Base-by-base conservation (phyloP, 2,888 invertebrate genomes). In the Celastrina argiolus region DNA sequence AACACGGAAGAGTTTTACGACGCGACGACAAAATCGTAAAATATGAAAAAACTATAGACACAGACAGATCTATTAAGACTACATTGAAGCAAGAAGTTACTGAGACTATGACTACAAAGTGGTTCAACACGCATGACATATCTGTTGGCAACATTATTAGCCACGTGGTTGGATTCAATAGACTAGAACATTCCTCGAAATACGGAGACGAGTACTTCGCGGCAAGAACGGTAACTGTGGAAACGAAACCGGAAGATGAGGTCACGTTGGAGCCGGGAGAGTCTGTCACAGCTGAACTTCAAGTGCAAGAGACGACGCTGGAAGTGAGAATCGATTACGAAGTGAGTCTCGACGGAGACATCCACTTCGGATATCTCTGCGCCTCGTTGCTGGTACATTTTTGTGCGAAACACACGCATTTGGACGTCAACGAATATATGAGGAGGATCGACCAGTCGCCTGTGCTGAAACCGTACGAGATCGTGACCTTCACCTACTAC, bases 251-350 rank as follows among this genome's bases (percentile, higher is more conserved):
- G 0, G 16, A 42, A 16, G 16, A 42, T 16, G 41, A 6, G 41
- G 6, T 56, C 56, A 56, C 6, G 28, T n/a, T n/a, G n/a, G n/a
- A n/a, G n/a, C n/a, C 56, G 6, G 56, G 14, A 26, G 14, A 56
- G 26, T 56, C 22, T n/a, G n/a, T n/a, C 14, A 14, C 26, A 28
- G 28, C 56, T 7, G 56, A 26, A 26, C 56, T 56, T 14, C 26
- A 56, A 26, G 56, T 56, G 4, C 26, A 28, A 28, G 56, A 56
- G 26, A 56, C 56, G 7, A 56, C 56, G 28, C 6, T 56, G 28
- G 56, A 56, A 56, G 56, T 56, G 1, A 56, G 26, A 22, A 56
- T 56, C 28, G 56, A 56, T 26, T 56, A 56, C 28, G 56, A 56
- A 56, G 56, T 56, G 12, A 56, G 56, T 26, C 14, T 56, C 16